Evolutionary conservation across 2,797 vertebrate genomes (phyloP), one percentile per base, ranked within the genome.

Genomic region (Bradypus variegatus): DNA sequence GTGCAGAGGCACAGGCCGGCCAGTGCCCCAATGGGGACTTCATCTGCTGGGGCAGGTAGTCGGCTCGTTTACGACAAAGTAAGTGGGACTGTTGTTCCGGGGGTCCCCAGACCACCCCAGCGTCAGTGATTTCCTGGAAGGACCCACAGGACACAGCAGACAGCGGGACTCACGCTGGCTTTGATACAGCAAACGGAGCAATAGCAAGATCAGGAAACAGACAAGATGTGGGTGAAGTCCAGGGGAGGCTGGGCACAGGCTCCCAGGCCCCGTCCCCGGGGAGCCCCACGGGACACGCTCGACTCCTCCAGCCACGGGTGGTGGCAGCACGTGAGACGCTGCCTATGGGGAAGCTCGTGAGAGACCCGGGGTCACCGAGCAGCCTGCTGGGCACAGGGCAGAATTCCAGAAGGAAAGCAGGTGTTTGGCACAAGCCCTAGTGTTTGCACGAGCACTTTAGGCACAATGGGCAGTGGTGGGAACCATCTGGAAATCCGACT

Each of bases 181-280:
- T 6, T 18, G 33, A 16, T 13, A n/a, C 15, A 21, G 33, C 21
- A 33, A 48, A 21, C 21, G 60, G 6, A 33, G 4, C 3, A 0
- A 0, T 8, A 38, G 16, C 3, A 23, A 18, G 1, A 7, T 2
- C 2, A 0, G 12, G 36, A 13, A 0, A 12, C 33, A 10, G 5
- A 13, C 23, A 50, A n/a, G 6, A 33, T 1, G 4, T 38, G 48
- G 19, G 4, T 1, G 1, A 13, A n/a, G 18, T 36, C 31, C 0
- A 1, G 23, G 41, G 70, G 38, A n/a, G 36, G 29, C 38, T 12
- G 1, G 23, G 50, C 1, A 2, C 6, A 1, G 21, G 78, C 8
- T 36, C 60, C 45, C 9, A 36, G 58, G 29, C 64, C 3, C 50
- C 58, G 25, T 48, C 65, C 45, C 70, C 38, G 0, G 1, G 13